Percentiles rank a stretch among this genome's conserved stretches.
Evolutionary conservation across 2,888 invertebrate genomes (phyloP).

Genomic region (Oxyscelio sp.): DNA sequence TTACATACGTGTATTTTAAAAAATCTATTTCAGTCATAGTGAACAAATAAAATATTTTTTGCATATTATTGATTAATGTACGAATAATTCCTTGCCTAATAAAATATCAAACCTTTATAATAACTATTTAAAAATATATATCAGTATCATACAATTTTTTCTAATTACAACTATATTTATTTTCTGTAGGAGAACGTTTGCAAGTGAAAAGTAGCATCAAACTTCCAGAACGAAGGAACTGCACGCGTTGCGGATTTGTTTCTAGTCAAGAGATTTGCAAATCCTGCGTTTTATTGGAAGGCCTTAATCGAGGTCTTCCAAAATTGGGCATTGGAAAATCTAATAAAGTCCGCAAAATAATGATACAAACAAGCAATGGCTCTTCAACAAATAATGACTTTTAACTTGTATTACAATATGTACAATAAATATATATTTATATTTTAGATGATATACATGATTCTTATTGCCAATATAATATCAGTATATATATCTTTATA

Average conservation of each 20-base stretch:
- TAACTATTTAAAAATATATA: constrained; percentile 7
- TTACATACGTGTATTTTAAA: too few relatives aligned
- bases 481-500: neutral
- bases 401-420: constrained; percentile 54
- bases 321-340: constrained; percentile 97
- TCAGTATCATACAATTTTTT: neutral
- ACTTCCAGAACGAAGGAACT: constrained; percentile 94
- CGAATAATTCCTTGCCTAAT: too few relatives aligned
- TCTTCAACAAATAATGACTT: constrained; percentile 72
- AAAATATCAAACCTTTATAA: too few relatives aligned
- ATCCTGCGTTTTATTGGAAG: constrained; percentile 98
- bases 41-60: too few relatives aligned
- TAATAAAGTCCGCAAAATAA: constrained; percentile 90
- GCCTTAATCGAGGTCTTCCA: constrained; percentile 97
- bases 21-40: too few relatives aligned
- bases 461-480: neutral
- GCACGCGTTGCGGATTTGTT: constrained; percentile 96
- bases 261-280: constrained; percentile 98
- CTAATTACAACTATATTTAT: neutral
- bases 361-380: constrained; percentile 68
- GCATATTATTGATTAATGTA: too few relatives aligned
- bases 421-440: constrained; percentile 62
- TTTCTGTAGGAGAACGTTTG: constrained; percentile 93
- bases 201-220: constrained; percentile 94
- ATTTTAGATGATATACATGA: constrained; percentile 14